These are phyloP conservation scores for Sinocyclocheilus anshuiensis DNA, from an alignment of 2,113 vertebrate species.

Conservation along the genomic window DNA sequence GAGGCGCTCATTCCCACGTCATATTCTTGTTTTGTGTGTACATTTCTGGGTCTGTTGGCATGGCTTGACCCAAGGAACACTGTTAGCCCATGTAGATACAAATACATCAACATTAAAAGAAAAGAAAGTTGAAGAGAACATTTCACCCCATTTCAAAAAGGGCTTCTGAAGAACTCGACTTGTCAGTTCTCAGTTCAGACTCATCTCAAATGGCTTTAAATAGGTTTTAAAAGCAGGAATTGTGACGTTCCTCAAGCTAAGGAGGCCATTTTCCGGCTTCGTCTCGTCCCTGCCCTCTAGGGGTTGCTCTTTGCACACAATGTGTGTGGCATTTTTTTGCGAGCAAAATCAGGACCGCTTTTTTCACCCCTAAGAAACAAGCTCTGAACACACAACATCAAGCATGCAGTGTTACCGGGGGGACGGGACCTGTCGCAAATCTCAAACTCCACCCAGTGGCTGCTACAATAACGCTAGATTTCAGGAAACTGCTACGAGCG, in stretches of 20 bases:
- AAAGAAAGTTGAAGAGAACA: constrained; percentile 73
- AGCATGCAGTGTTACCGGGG: constrained; percentile 99
- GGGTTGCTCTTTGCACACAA: constrained; percentile 86
- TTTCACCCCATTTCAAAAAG: constrained; percentile 78
- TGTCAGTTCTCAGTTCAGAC: constrained; percentile 81
- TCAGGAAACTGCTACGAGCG: constrained; percentile 96
- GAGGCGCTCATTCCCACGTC: constrained; percentile 29
- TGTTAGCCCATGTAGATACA: constrained; percentile 70
- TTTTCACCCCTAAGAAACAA: constrained; percentile 91
- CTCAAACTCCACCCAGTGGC: constrained; percentile 84
- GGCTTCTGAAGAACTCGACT: constrained; percentile 88
- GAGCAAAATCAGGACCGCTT: constrained; percentile 93
- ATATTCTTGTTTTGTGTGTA: constrained; percentile 64
- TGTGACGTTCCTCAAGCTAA: constrained; percentile 83
- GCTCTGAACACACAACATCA: constrained; percentile 99
- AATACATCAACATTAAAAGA: constrained; percentile 76
- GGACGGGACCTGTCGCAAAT: constrained; percentile 85
- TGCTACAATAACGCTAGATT: constrained; percentile 95
- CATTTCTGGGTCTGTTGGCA: constrained; percentile 77
- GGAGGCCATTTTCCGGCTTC: constrained; percentile 80
- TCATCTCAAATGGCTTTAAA: constrained; percentile 92
- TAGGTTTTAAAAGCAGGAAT: constrained; percentile 84
- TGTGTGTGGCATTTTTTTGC: constrained; percentile 88
- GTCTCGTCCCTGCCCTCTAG: constrained; percentile 79
- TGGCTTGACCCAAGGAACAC: constrained; percentile 83